Evolutionary conservation across 1,140 invertebrate species (phyloP).

Genomic region (Drosophila navojoa): DNA sequence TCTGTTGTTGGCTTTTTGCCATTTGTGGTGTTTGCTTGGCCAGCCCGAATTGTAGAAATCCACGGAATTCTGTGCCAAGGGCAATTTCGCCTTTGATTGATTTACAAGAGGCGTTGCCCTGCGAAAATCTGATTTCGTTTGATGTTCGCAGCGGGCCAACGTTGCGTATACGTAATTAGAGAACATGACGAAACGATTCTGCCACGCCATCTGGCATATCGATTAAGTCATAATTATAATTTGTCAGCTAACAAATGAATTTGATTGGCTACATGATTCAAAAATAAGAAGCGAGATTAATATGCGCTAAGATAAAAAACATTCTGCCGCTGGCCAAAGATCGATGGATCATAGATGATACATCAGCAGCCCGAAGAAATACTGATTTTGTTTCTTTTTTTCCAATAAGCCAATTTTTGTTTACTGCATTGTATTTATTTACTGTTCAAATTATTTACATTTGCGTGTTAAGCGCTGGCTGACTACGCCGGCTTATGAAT

Average conservation of each 20-base stretch:
- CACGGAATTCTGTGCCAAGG: slow-evolving; percentile 61
- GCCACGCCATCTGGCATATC: slow-evolving; percentile 44
- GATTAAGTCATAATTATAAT: slow-evolving; percentile 80
- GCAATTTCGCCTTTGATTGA: slow-evolving; percentile 79
- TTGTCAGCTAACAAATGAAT: slow-evolving; percentile 59
- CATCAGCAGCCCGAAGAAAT: slow-evolving; percentile 1
- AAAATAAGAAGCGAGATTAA: slow-evolving; percentile 39
- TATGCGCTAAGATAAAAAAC: slow-evolving; percentile 54
- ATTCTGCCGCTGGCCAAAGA: slow-evolving; percentile 26
- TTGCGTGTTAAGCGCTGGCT: slow-evolving; percentile 56
- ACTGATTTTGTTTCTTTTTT: not conserved
- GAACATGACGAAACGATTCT: slow-evolving; percentile 35
- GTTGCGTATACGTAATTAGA: slow-evolving; percentile 70
- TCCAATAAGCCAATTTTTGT: slow-evolving; percentile 10
- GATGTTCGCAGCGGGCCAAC: slow-evolving; percentile 29
- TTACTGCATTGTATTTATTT: slow-evolving; percentile 36
- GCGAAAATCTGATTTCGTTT: slow-evolving; percentile 3
- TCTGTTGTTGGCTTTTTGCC: slow-evolving; percentile 33
- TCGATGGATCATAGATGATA: not conserved
- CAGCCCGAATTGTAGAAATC: slow-evolving; percentile 22
- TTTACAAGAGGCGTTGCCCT: slow-evolving; percentile 60
- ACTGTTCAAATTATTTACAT: slow-evolving; percentile 75
- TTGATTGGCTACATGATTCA: slow-evolving; percentile 57
- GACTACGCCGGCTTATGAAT: slow-evolving; percentile 55
- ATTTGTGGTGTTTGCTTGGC: slow-evolving; percentile 33